These are phyloP conservation scores for Helicoverpa armigera DNA, from an alignment of 1,140 invertebrate species.

Conservation along the genomic window DNA sequence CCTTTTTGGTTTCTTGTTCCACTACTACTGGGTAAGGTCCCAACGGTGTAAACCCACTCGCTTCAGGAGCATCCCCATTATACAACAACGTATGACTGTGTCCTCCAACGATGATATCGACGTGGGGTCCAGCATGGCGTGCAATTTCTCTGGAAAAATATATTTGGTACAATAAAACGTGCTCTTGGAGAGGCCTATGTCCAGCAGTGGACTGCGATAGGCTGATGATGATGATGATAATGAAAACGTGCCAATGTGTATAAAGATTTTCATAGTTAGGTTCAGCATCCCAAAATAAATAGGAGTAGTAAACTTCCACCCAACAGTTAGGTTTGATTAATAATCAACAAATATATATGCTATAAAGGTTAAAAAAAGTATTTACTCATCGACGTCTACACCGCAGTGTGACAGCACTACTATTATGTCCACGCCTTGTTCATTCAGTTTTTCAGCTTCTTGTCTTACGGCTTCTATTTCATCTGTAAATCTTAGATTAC, in stretches of 20 bases:
- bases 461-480: slow-evolving; percentile 89
- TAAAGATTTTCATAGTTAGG: too few relatives aligned
- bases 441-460: slow-evolving; percentile 89
- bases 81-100: slow-evolving; percentile 94
- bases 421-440: slow-evolving; percentile 90
- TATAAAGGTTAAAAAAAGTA: not conserved
- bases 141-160: slow-evolving; percentile 89
- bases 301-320: too few relatives aligned
- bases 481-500: slow-evolving; percentile 89
- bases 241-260: not conserved
- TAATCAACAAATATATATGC: too few relatives aligned
- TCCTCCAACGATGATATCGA: slow-evolving; percentile 95
- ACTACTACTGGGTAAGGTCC: slow-evolving; percentile 90
- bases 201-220: too few relatives aligned
- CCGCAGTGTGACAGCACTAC: slow-evolving; percentile 94
- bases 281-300: too few relatives aligned
- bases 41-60: slow-evolving; percentile 70
- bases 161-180: not conserved
- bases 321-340: too few relatives aligned
- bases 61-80: slow-evolving; percentile 79
- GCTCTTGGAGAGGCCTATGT: too few relatives aligned
- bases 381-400: slow-evolving; percentile 88
- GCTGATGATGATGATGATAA: too few relatives aligned
- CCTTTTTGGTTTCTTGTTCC: slow-evolving; percentile 71
- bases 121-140: slow-evolving; percentile 87